These are phyloP conservation scores for Lycocorax pyrrhopterus DNA, from an alignment of 2,113 vertebrate species.

Conservation along the genomic window DNA sequence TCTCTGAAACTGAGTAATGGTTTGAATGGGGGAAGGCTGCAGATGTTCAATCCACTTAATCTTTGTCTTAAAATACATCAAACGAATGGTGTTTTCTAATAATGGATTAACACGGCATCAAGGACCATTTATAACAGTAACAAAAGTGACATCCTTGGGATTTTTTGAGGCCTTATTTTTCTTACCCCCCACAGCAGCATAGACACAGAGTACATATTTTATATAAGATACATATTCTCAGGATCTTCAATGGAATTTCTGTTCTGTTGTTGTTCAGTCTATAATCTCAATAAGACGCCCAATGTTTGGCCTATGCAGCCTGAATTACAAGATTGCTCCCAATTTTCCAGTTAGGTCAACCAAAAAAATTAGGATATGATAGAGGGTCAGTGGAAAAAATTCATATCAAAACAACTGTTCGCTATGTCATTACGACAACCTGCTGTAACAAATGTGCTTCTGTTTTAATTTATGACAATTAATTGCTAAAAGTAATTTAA, in stretches of 20 bases:
- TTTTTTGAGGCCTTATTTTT: slow-evolving; percentile 12
- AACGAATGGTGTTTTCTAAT: not conserved
- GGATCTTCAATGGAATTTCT: slow-evolving; percentile 26
- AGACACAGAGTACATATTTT: not conserved
- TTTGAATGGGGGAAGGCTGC: not conserved
- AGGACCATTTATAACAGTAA: not conserved
- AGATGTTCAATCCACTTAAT: not conserved
- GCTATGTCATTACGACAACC: slow-evolving; percentile 78
- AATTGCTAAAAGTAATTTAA: slow-evolving; percentile 97
- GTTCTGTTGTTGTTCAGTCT: slow-evolving; percentile 61
- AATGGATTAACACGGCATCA: not conserved
- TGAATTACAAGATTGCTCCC: slow-evolving; percentile 85
- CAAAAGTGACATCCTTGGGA: not conserved
- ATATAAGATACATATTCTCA: not conserved
- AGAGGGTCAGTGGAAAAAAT: slow-evolving; percentile 72
- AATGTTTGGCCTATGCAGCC: slow-evolving; percentile 63
- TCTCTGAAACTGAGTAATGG: not conserved
- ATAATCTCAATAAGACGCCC: slow-evolving; percentile 40
- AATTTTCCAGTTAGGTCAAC: slow-evolving; percentile 99
- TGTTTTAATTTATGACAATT: slow-evolving; percentile 93
- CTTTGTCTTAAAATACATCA: not conserved
- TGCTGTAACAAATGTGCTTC: slow-evolving; percentile 78
- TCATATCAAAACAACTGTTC: slow-evolving; percentile 81
- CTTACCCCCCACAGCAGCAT: not conserved
- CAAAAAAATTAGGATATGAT: slow-evolving; percentile 89